A percentile compares a stretch with the other conserved stretches of the same genome.
Conservation (phyloP, 1,140 invertebrate species). For the Drosophila sucinea region DNA sequence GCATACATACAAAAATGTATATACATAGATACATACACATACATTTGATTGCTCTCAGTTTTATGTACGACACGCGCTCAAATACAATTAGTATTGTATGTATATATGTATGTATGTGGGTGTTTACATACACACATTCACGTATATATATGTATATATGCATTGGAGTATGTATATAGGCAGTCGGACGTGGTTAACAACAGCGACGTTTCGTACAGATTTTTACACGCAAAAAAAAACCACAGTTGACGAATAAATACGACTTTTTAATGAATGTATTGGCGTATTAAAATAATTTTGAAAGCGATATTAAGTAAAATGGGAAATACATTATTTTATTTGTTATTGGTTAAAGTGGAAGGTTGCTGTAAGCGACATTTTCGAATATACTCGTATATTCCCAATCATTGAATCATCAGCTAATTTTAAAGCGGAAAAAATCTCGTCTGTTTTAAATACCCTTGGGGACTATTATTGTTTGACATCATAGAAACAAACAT, state of each 20-base stretch:
- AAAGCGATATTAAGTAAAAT: constrained; percentile 7
- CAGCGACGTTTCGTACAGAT: constrained; percentile 10
- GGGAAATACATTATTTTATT: constrained; percentile 6
- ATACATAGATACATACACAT: neutral
- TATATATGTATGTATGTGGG: constrained; percentile 4
- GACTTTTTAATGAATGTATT: neutral
- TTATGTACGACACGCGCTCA: constrained; percentile 11
- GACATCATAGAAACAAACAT: constrained; percentile 12
- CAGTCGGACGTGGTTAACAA: constrained; percentile 9
- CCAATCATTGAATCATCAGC: constrained; percentile 8
- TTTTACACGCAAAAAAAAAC: neutral
- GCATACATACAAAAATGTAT: neutral
- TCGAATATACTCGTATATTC: neutral
- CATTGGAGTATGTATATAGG: neutral
- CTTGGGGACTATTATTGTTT: constrained; percentile 5
- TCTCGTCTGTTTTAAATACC: constrained; percentile 8
- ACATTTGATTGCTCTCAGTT: constrained; percentile 9
- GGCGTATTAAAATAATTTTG: constrained; percentile 1
- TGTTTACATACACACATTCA: neutral
- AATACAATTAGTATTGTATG: constrained; percentile 11
- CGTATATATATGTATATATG: neutral
- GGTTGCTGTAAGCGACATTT: constrained; percentile 7
- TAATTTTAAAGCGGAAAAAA: constrained; percentile 8
- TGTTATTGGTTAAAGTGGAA: neutral
- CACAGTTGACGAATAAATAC: constrained; percentile 1